Evolutionary conservation across 2,113 vertebrate species (phyloP), one percentile per base, ranked within the genome.

Genomic region (Phrynocephalus versicolor): DNA sequence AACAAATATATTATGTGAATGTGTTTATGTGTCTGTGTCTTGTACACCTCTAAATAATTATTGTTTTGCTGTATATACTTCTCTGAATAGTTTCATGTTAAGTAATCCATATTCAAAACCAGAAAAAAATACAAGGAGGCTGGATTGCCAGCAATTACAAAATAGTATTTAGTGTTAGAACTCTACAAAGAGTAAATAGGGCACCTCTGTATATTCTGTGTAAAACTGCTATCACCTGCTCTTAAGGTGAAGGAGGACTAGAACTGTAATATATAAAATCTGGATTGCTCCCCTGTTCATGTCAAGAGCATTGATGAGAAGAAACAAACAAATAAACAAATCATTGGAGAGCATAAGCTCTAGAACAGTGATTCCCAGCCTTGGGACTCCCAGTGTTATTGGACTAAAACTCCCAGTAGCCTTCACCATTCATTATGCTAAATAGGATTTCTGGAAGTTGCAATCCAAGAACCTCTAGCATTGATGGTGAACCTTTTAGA

Each of bases 11-110:
- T 64, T 41, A 39, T 1, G 33, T 79, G 25, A 18, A 62, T 60
- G 13, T 60, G 21, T 3, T 14, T 58, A 3, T 79, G 76, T 51
- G 10, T 18, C n/a, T 3, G 30, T 35, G 9, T 35, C 16, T 16
- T 57, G 51, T 23, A 5, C 21, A 58, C 41, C 67, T 19, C 9
- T 33, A 12, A 15, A 5, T 69, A 2, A 30, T 70, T 74, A 39
- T 72, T 78, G 10, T 0, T 0, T 0, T 41, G 69, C 75, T 77
- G 35, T 64, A 16, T 62, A 35, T 62, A 64, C 83, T 87, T 85
- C 81, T 81, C 60, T 33, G 69, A 65, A 27, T 79, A 79, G 90
- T 67, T 84, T 84, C 82, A 21, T 55, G 41, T 51, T 79, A 21
- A 21, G 58, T 60, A 19, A 19, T 60, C 2, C 18, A 2, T 64